Base-by-base conservation (phyloP, 2,113 vertebrate genomes). In the Morone chrysops region DNA sequence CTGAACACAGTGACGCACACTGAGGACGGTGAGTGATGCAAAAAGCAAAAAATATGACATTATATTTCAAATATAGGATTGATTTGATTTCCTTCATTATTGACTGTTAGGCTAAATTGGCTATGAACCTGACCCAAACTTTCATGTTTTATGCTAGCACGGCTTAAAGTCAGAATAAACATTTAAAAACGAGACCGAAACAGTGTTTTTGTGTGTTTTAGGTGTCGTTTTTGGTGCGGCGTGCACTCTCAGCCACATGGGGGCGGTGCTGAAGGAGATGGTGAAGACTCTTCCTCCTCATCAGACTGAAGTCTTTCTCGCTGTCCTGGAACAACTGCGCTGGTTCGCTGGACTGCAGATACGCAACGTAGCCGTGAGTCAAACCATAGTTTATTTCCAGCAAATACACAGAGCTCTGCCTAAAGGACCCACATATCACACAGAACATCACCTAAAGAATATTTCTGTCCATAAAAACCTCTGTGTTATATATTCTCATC, bases 331-430 rank as follows among this genome's bases (percentile, higher is more conserved):
- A 66, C 98, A 99, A 89, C 92, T 99, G 78, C 95, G 95, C 1
- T 99, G 97, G 97, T 99, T 99, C 59, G 97, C 97, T 0, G 98
- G 98, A 47, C 95, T 93, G 53, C 98, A 99, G 88, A 97, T 99
- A 77, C 96, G 97, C 72, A 99, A 98, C 3, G 97, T 99, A 18
- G 98, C 98, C 0, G 98, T 99, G 94, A 96, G 98, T 94, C 12
- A 2, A 5, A 18, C 20, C 17, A 13, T 40, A 62, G 41, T 70
- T 66, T 22, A 0, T 65, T 45, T 59, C 16, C 13, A 7, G 57
- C 13, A 56, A 56, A 47, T 47, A 47, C 45, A 47, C 45, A 47
- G 45, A 47, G 45, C 45, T 31, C 31, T 31, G 31, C 31, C 50
- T 18, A 51, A 51, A 18, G 4, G 3, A 25, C 25, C 13, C 57